A percentile compares a stretch with the other conserved stretches of the same genome.
Evolutionary conservation across 1,140 invertebrate species (phyloP).

Genomic region (Wiebesia pumilae): DNA sequence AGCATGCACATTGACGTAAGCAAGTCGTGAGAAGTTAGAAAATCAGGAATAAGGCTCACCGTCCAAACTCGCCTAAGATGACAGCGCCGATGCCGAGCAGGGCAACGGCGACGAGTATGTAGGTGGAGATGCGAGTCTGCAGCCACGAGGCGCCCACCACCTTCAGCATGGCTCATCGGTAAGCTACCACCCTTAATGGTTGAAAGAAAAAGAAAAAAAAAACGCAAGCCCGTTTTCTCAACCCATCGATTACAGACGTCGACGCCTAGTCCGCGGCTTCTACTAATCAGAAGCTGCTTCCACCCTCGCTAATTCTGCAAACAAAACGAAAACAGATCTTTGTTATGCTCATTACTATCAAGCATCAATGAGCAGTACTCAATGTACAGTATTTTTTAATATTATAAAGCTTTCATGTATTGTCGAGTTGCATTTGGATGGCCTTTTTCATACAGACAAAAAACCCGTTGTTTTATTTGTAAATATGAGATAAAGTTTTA

Average conservation of each 20-base stretch:
- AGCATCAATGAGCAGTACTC: no score
- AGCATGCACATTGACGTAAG: no score
- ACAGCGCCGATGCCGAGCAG: constrained; percentile 81
- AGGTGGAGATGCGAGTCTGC: constrained; percentile 83
- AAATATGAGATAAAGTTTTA: no score
- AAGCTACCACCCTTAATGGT: constrained; percentile 48
- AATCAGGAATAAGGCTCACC: constrained; percentile 65
- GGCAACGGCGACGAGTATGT: constrained; percentile 80
- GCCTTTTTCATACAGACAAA: no score
- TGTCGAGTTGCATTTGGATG: no score
- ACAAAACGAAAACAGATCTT: constrained; percentile 20
- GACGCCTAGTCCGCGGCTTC: constrained; percentile 58
- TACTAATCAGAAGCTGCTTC: constrained; percentile 51
- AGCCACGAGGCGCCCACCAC: constrained; percentile 86
- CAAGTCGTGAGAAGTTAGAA: no score
- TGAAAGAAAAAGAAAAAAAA: constrained; percentile 59
- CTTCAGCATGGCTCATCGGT: constrained; percentile 80
- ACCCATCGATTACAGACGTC: constrained; percentile 73
- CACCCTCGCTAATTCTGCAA: constrained; percentile 45
- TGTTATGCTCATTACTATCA: not conserved
- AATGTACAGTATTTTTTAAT: no score
- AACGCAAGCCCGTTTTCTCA: constrained; percentile 66
- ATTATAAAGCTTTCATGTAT: no score
- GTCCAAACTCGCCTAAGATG: constrained; percentile 80
- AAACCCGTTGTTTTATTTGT: no score